A percentile compares a stretch with the other conserved stretches of the same genome.
Evolutionary conservation across 2,113 vertebrate genomes (phyloP).

Genomic region (Apodemus speciosus): DNA sequence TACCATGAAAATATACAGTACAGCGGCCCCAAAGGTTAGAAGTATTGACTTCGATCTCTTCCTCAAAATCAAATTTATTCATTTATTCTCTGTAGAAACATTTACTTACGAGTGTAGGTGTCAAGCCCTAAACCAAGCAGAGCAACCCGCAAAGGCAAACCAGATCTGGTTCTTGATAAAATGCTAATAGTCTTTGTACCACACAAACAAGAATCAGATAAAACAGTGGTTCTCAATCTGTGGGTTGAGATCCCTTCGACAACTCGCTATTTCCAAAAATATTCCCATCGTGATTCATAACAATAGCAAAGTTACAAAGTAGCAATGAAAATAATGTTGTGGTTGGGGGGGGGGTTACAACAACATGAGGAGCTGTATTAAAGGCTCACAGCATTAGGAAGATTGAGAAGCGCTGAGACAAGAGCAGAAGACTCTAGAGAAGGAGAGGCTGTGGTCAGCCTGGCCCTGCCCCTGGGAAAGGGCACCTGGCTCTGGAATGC

Average conservation of each 20-base stretch:
- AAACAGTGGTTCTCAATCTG: not conserved
- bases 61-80: slow-evolving; percentile 67
- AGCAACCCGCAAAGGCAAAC: slow-evolving; percentile 51
- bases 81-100: slow-evolving; percentile 56
- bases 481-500: not conserved
- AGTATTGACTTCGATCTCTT: slow-evolving; percentile 44
- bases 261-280: not conserved
- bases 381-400: not conserved
- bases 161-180: slow-evolving; percentile 62
- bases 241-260: not conserved
- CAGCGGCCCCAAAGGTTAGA: slow-evolving; percentile 17
- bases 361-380: not conserved
- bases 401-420: not conserved
- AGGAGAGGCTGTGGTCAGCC: not conserved
- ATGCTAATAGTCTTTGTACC: slow-evolving; percentile 19
- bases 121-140: slow-evolving; percentile 47
- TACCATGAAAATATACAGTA: slow-evolving; percentile 44
- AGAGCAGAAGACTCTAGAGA: not conserved
- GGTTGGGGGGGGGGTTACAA: no score
- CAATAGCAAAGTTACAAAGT: no score
- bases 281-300: not conserved
- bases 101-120: slow-evolving; percentile 51
- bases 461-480: not conserved
- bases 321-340: not conserved
- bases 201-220: slow-evolving; percentile 31